These are phyloP conservation scores for Eonycteris spelaea DNA, from an alignment of 2,113 vertebrate species.

Conservation along the genomic window DNA sequence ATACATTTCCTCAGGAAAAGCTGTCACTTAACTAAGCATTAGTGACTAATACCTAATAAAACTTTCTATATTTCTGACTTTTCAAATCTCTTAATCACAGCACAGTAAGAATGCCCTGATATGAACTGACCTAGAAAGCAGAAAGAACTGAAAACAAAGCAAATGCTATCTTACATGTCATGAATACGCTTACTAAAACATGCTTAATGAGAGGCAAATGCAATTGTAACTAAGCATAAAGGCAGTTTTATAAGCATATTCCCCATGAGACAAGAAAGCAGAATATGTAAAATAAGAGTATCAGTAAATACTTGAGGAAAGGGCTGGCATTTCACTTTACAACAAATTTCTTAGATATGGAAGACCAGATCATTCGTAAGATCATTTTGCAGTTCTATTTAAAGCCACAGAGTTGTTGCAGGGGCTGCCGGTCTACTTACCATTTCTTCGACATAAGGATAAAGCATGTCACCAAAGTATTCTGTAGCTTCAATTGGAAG, in stretches of 20 bases:
- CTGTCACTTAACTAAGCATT: background rate
- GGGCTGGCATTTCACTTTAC: slow-evolving; percentile 73
- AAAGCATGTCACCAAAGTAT: slow-evolving; percentile 96
- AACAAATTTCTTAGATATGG: slow-evolving; percentile 76
- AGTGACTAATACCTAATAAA: background rate
- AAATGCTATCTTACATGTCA: background rate
- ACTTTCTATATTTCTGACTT: background rate
- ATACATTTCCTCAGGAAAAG: background rate
- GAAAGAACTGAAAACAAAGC: background rate
- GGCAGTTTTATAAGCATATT: background rate
- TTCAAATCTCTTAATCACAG: background rate
- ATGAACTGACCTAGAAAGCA: background rate
- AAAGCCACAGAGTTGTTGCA: background rate
- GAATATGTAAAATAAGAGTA: background rate
- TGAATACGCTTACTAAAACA: slow-evolving; percentile 16
- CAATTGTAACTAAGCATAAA: background rate
- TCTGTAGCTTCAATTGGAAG: slow-evolving; percentile 97
- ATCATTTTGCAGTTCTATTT: background rate
- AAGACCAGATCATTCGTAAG: slow-evolving; percentile 73
- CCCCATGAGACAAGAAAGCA: background rate
- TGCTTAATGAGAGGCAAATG: background rate
- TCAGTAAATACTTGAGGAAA: background rate
- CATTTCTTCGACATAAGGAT: slow-evolving; percentile 98
- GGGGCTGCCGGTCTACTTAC: slow-evolving; percentile 81
- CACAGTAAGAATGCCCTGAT: background rate